These are phyloP conservation scores for Boloria selene DNA, from an alignment of 2,888 invertebrate species.

Conservation along the genomic window DNA sequence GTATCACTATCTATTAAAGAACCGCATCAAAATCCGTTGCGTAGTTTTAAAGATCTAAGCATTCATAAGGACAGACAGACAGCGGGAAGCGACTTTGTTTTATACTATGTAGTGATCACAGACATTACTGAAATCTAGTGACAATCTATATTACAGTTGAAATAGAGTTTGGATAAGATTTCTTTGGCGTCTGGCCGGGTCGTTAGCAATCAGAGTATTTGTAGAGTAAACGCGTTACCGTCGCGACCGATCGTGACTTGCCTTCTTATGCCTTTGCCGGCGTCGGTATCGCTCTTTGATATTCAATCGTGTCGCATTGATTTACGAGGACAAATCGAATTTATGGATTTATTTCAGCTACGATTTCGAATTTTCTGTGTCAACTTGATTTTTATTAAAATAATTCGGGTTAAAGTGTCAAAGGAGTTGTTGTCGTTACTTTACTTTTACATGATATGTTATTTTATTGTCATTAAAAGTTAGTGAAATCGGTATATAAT, in stretches of 20 bases:
- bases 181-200: conserved; percentile 51
- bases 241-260: conserved; percentile 61
- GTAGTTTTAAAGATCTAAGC: too few species aligned
- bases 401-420: conserved; percentile 1
- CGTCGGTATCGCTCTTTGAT: conserved; percentile 41
- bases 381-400: conserved; percentile 7
- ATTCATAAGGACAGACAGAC: too few species aligned
- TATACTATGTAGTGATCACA: not conserved
- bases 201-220: conserved; percentile 68
- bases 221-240: conserved; percentile 63
- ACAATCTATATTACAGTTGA: conserved; percentile 24
- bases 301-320: conserved; percentile 43
- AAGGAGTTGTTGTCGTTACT: not conserved
- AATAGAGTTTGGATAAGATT: conserved; percentile 53
- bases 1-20: too few species aligned
- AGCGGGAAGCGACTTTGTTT: too few species aligned
- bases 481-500: too few species aligned
- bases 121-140: conserved; percentile 5
- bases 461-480: too few species aligned
- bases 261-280: conserved; percentile 51
- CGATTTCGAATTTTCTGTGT: conserved; percentile 23
- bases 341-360: conserved; percentile 32
- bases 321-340: conserved; percentile 39
- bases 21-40: too few species aligned
- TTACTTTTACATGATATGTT: too few species aligned